phyloP scores from a whole-genome alignment of 35 echinoderm and acorn worm species.

The Stichopus chloronotus region DNA sequence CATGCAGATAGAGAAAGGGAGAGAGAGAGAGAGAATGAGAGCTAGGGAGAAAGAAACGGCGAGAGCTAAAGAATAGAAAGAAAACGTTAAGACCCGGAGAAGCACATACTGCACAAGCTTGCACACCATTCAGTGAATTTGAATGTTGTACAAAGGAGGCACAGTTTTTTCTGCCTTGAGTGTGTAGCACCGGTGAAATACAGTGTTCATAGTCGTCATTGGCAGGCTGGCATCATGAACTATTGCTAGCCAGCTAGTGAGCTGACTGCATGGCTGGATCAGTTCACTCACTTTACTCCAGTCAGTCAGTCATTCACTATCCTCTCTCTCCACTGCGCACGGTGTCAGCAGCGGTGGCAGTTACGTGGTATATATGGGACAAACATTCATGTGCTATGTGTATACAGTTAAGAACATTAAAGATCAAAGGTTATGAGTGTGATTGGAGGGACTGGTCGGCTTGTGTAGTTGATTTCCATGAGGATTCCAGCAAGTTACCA shows the following conservation, averaged over 20 bases:
- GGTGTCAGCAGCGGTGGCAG: neutral
- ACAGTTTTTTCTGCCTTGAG: neutral
- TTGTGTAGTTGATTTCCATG: slow-evolving; percentile 20
- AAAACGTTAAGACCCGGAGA: neutral
- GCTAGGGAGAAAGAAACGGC: neutral
- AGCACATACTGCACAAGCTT: neutral
- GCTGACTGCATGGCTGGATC: neutral
- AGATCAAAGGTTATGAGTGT: slow-evolving; percentile 31
- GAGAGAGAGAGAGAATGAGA: neutral
- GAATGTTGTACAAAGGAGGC: slow-evolving; percentile 3
- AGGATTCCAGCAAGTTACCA: slow-evolving; percentile 16
- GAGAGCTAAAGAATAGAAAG: neutral
- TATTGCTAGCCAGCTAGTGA: neutral
- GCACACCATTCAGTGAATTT: neutral
- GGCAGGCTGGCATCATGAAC: neutral
- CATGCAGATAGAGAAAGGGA: too few species aligned
- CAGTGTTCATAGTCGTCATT: too few species aligned
- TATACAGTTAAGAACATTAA: slow-evolving; percentile 24
- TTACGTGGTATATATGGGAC: neutral
- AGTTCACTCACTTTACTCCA: too few species aligned
- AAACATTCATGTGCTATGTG: slow-evolving; percentile 48
- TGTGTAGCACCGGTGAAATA: neutral
- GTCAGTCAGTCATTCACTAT: too few species aligned
- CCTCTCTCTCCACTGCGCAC: too few species aligned
- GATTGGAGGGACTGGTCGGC: slow-evolving; percentile 20